Conservation (phyloP, 2,888 invertebrate genomes). For the Atherix ibis region DNA sequence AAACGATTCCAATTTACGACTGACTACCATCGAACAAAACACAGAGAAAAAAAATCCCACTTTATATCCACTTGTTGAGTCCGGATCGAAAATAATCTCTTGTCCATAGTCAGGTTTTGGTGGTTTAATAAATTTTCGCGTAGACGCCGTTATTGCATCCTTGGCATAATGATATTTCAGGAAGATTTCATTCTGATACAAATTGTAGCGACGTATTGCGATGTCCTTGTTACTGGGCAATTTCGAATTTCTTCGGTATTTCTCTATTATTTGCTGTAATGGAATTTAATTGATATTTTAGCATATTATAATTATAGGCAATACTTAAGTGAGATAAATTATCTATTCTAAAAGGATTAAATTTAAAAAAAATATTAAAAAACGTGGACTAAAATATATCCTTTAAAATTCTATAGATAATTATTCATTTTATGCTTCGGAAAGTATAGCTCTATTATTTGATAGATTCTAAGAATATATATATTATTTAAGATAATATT, state of each 20-base stretch:
- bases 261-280: slow-evolving; percentile 42
- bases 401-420: too few relatives aligned
- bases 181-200: slow-evolving; percentile 37
- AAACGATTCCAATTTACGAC: slow-evolving; percentile 7
- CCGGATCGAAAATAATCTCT: slow-evolving; percentile 44
- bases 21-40: too few relatives aligned
- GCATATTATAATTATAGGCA: too few relatives aligned
- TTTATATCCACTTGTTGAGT: slow-evolving; percentile 47
- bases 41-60: slow-evolving; percentile 23
- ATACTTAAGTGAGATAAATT: too few relatives aligned
- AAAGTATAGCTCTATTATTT: too few relatives aligned
- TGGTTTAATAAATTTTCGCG: slow-evolving; percentile 50
- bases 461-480: too few relatives aligned
- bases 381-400: too few relatives aligned
- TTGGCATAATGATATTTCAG: slow-evolving; percentile 27
- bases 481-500: too few relatives aligned
- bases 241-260: slow-evolving; percentile 40
- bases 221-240: slow-evolving; percentile 45
- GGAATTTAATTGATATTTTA: too few relatives aligned
- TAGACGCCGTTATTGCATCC: slow-evolving; percentile 31
- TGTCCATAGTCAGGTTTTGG: slow-evolving; percentile 54
- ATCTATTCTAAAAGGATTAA: too few relatives aligned
- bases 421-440: too few relatives aligned
- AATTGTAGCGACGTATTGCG: slow-evolving; percentile 45
- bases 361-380: too few relatives aligned